A percentile compares a stretch with the other conserved stretches of the same genome.
These are phyloP conservation scores for Pseudomyrmex concolor DNA, from an alignment of 1,140 invertebrate species.

Conservation along the genomic window DNA sequence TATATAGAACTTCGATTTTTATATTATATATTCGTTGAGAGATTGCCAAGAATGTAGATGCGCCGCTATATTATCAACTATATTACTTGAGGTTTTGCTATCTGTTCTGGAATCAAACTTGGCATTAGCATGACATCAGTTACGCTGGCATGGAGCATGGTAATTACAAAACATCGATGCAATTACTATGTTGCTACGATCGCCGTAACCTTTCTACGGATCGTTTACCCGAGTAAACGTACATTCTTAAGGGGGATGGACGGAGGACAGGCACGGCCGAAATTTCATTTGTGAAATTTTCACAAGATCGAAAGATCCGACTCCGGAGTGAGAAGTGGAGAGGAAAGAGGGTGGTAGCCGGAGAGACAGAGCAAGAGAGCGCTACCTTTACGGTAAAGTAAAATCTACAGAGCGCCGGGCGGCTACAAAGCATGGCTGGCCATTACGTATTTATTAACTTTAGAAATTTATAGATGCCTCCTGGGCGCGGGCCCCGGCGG, in stretches of 20 bases:
- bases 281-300: slow-evolving; percentile 75
- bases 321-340: slow-evolving; percentile 35
- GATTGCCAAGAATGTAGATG: too few species aligned
- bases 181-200: background rate
- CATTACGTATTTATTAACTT: slow-evolving; percentile 86
- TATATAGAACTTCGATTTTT: too few species aligned
- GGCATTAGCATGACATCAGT: slow-evolving; percentile 4
- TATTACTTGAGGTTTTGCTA: too few species aligned
- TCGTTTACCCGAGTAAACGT: slow-evolving; percentile 39
- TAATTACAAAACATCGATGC: slow-evolving; percentile 20
- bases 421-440: slow-evolving; percentile 84
- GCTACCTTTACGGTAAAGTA: slow-evolving; percentile 79
- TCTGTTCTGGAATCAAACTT: background rate
- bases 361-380: slow-evolving; percentile 40
- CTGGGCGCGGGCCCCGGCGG: slow-evolving; percentile 80
- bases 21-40: too few species aligned
- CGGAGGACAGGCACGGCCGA: slow-evolving; percentile 56
- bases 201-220: slow-evolving; percentile 14
- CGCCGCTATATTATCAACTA: too few species aligned
- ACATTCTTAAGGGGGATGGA: slow-evolving; percentile 37
- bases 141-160: background rate
- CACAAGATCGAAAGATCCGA: slow-evolving; percentile 69
- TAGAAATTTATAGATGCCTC: slow-evolving; percentile 85
- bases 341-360: slow-evolving; percentile 12
- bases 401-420: slow-evolving; percentile 78